phyloP scores from a whole-genome alignment of 1,140 invertebrate genomes.

The Musca domestica region DNA sequence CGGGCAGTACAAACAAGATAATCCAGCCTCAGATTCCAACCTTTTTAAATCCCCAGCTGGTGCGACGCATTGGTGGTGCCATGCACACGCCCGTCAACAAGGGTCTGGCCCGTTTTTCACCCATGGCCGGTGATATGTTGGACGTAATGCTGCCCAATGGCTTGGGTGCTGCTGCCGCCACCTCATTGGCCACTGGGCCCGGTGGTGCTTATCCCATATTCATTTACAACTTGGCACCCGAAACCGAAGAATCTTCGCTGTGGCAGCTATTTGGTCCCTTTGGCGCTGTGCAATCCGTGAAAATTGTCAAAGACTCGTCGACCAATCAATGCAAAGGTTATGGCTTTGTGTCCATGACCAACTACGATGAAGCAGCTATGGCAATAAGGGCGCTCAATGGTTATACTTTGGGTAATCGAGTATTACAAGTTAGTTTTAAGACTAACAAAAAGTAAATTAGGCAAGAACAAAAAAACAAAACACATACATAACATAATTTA shows the following conservation, averaged over 20 bases:
- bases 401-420: slow-evolving; percentile 92
- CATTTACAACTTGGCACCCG: slow-evolving; percentile 97
- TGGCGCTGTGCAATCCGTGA: slow-evolving; percentile 97
- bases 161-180: slow-evolving; percentile 71
- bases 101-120: slow-evolving; percentile 82
- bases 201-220: slow-evolving; percentile 95
- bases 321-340: slow-evolving; percentile 99
- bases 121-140: slow-evolving; percentile 75
- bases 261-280: slow-evolving; percentile 99
- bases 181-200: slow-evolving; percentile 54
- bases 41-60: slow-evolving; percentile 60
- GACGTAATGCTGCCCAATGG: slow-evolving; percentile 76
- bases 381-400: slow-evolving; percentile 98
- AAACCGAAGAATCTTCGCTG: slow-evolving; percentile 95
- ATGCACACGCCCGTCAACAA: slow-evolving; percentile 86
- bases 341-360: slow-evolving; percentile 99
- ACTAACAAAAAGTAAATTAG: slow-evolving; percentile 74
- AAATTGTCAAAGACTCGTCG: slow-evolving; percentile 95
- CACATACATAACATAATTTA: not conserved
- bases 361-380: slow-evolving; percentile 96
- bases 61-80: slow-evolving; percentile 63
- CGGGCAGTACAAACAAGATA: slow-evolving; percentile 59
- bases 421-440: slow-evolving; percentile 98
- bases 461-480: not conserved
- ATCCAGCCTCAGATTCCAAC: slow-evolving; percentile 51